Conservation (phyloP, 2,113 vertebrate genomes). For the Phalacrocorax aristotelis region DNA sequence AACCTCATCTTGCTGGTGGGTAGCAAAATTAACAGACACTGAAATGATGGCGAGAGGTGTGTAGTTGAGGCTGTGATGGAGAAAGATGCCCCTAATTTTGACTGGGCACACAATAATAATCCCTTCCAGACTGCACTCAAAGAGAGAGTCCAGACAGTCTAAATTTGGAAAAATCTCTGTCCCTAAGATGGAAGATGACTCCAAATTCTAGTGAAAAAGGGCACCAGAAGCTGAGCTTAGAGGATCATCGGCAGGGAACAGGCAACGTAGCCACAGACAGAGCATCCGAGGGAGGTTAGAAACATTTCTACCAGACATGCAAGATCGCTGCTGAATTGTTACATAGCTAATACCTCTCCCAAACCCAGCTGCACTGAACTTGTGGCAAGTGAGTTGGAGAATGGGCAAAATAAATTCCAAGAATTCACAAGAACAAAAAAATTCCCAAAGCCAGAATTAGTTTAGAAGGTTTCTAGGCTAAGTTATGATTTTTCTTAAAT, state of each 20-base stretch:
- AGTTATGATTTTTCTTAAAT: not conserved
- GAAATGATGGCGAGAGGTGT: not conserved
- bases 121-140: not conserved
- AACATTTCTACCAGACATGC: not conserved
- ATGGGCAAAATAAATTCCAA: not conserved
- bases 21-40: not conserved
- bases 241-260: not conserved
- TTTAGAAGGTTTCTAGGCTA: not conserved
- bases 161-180: not conserved
- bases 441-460: not conserved
- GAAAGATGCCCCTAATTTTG: not conserved
- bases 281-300: not conserved
- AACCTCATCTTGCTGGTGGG: not conserved
- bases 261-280: not conserved
- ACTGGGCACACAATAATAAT: not conserved
- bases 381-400: not conserved
- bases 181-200: not conserved
- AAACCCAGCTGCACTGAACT: not conserved
- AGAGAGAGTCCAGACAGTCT: not conserved
- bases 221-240: not conserved
- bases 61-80: not conserved
- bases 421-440: not conserved
- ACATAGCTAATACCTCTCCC: accelerated
- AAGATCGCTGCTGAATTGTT: not conserved
- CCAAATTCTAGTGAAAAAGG: not conserved